Percentiles rank a stretch among this genome's conserved stretches.
These are phyloP conservation scores for Drosophila erecta DNA, from an alignment of 1,140 invertebrate species.

Conservation along the genomic window DNA sequence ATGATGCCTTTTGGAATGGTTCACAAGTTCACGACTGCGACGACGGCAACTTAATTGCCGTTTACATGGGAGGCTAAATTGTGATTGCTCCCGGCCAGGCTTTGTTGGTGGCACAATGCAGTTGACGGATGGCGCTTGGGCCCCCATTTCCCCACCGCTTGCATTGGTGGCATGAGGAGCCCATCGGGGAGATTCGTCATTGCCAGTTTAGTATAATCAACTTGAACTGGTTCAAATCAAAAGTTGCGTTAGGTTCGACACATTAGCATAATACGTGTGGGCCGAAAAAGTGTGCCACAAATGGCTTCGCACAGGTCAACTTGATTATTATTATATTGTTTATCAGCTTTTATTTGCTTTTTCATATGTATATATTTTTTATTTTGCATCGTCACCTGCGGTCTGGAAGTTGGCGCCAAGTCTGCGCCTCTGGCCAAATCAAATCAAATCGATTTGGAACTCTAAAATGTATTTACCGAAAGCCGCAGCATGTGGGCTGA, in stretches of 20 bases:
- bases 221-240: slow-evolving; percentile 25
- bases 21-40: slow-evolving; percentile 75
- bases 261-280: slow-evolving; percentile 63
- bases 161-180: slow-evolving; percentile 3
- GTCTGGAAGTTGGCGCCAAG: slow-evolving; percentile 63
- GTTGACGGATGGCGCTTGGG: slow-evolving; percentile 62
- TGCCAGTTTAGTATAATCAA: slow-evolving; percentile 29
- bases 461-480: slow-evolving; percentile 44
- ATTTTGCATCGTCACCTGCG: slow-evolving; percentile 67
- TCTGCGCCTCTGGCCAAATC: slow-evolving; percentile 61
- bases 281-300: slow-evolving; percentile 62
- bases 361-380: not conserved
- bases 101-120: slow-evolving; percentile 75
- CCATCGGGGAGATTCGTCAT: slow-evolving; percentile 50
- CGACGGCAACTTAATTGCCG: slow-evolving; percentile 81
- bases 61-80: slow-evolving; percentile 64
- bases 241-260: slow-evolving; percentile 45
- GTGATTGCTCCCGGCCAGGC: slow-evolving; percentile 59
- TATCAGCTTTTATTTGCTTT: slow-evolving; percentile 2
- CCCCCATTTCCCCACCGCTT: slow-evolving; percentile 10
- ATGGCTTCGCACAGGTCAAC: slow-evolving; percentile 52
- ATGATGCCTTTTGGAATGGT: slow-evolving; percentile 61
- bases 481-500: slow-evolving; percentile 57
- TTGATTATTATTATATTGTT: slow-evolving; percentile 40
- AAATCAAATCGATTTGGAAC: slow-evolving; percentile 68